phyloP scores from a whole-genome alignment of 2,797 vertebrate species.

The Etheostoma perlongum region DNA sequence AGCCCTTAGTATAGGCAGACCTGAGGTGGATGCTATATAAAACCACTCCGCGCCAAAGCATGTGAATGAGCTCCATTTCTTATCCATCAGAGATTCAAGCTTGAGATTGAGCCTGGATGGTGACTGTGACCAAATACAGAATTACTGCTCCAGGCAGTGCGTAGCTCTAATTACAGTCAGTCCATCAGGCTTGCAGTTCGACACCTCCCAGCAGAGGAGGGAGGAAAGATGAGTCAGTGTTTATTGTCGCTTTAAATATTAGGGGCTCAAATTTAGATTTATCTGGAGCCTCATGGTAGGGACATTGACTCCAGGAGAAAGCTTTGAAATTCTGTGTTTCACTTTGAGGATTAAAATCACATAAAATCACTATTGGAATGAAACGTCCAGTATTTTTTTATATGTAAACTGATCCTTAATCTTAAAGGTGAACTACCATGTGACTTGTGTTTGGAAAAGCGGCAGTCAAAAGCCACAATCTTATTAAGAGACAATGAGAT shows the following conservation, averaged over 20 bases:
- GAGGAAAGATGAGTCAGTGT: conserved; percentile 53
- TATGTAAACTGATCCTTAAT: neutral
- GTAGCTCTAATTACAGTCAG: conserved; percentile 57
- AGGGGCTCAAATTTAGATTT: conserved; percentile 34
- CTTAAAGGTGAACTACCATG: neutral
- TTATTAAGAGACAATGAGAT: neutral
- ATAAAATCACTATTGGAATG: neutral
- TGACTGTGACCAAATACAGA: conserved; percentile 27
- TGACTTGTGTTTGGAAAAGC: neutral
- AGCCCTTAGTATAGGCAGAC: neutral
- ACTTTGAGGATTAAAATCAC: neutral
- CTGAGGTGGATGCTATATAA: conserved; percentile 11
- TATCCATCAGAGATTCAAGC: conserved; percentile 33
- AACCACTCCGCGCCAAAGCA: neutral
- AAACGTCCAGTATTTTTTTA: neutral
- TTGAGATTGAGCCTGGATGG: conserved; percentile 31
- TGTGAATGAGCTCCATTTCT: conserved; percentile 24
- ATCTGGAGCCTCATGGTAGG: conserved; percentile 5
- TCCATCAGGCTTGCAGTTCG: conserved; percentile 23
- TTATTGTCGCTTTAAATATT: conserved; percentile 51
- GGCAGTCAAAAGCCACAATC: neutral
- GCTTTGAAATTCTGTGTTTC: conserved; percentile 6
- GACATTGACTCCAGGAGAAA: conserved; percentile 27
- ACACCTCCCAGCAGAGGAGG: conserved; percentile 33
- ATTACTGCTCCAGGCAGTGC: conserved; percentile 25